Evolutionary conservation across 1,140 invertebrate species (phyloP).

Genomic region (Sarcophaga bullata): DNA sequence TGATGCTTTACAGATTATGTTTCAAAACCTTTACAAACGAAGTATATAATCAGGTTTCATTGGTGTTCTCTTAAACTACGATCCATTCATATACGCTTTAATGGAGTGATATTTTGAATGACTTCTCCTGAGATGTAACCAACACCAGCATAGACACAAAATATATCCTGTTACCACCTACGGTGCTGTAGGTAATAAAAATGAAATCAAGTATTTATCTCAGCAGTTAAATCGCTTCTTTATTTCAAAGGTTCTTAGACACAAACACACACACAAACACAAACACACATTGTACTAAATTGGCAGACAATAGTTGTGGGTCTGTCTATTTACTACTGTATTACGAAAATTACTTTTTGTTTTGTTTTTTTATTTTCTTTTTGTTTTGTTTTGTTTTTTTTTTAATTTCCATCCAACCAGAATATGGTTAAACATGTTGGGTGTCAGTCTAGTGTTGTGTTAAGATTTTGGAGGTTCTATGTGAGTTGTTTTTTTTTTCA

Average conservation of each 20-base stretch:
- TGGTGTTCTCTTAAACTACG: no score
- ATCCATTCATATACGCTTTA: no score
- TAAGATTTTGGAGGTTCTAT: neutral
- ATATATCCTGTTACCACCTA: neutral
- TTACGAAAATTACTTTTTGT: neutral
- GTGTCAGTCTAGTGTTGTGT: slow-evolving; percentile 22
- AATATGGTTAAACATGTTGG: slow-evolving; percentile 13
- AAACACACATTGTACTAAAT: no score
- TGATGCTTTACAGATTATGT: no score
- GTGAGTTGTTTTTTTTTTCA: neutral
- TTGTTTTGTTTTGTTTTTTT: neutral
- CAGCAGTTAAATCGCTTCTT: neutral
- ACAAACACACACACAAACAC: neutral
- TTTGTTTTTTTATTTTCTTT: neutral
- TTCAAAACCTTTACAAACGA: no score
- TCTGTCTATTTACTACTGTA: neutral
- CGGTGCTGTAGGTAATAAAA: neutral
- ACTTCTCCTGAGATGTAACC: no score
- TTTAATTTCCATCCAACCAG: neutral
- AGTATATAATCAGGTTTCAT: no score
- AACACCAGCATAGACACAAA: no score
- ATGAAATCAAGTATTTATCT: neutral
- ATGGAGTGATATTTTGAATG: no score
- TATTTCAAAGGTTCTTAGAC: neutral
- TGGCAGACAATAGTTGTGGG: neutral